phyloP scores from a whole-genome alignment of 2,113 vertebrate genomes.

The Xerus inauris region DNA sequence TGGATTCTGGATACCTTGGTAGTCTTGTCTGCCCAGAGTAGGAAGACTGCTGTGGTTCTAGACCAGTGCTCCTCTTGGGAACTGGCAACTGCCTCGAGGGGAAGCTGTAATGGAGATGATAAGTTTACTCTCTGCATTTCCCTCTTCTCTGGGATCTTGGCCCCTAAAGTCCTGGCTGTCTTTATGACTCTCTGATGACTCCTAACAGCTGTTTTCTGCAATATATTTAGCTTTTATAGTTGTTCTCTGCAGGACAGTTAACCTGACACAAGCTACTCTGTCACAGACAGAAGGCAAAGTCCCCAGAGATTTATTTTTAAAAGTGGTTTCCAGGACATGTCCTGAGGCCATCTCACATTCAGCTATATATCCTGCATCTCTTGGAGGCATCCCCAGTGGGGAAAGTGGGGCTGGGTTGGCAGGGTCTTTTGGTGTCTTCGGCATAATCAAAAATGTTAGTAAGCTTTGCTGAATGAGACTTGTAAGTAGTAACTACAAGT shows the following conservation, averaged over 20 bases:
- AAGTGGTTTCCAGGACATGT: conserved; percentile 66
- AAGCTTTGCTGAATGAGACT: not conserved
- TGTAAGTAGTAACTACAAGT: not conserved
- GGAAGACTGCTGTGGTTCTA: not conserved
- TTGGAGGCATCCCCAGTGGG: not conserved
- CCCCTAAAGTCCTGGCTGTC: conserved; percentile 48
- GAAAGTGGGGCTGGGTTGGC: not conserved
- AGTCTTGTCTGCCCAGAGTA: not conserved
- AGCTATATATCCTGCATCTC: conserved; percentile 27
- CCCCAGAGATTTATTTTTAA: conserved; percentile 74
- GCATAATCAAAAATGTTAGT: not conserved
- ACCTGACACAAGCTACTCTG: conserved; percentile 67
- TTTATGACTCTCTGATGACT: conserved; percentile 66
- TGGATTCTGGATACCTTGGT: not conserved
- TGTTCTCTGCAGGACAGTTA: conserved; percentile 71
- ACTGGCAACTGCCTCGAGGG: not conserved
- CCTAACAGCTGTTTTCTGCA: conserved; percentile 74
- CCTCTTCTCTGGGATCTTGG: conserved; percentile 42
- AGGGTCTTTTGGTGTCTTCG: conserved; percentile 44
- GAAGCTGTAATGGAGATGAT: not conserved
- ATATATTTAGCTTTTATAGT: conserved; percentile 75
- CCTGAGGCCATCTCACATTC: not conserved
- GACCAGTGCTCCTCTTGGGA: not conserved
- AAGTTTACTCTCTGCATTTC: conserved; percentile 5
- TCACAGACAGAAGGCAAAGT: conserved; percentile 69